phyloP scores from a whole-genome alignment of 2,888 invertebrate species.

The Rhamnusium bicolor region DNA sequence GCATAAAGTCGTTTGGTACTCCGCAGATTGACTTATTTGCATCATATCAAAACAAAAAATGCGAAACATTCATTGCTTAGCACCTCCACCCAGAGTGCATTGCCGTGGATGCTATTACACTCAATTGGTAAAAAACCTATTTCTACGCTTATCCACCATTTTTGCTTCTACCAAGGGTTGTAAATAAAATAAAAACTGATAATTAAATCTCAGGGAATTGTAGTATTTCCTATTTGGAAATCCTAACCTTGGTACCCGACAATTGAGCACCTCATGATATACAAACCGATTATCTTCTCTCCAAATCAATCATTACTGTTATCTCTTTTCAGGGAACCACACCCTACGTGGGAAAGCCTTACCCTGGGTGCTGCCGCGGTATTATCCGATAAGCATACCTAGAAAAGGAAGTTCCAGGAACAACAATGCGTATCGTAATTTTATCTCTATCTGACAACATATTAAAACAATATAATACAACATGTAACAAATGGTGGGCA shows the following conservation, averaged over 20 bases:
- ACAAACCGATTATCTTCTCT: not conserved
- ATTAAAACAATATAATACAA: not conserved
- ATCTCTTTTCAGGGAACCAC: not conserved
- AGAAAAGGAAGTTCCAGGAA: conserved; percentile 12
- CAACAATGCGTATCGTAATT: not conserved
- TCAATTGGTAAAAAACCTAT: no score
- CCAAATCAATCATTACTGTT: not conserved
- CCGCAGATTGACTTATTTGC: conserved; percentile 5
- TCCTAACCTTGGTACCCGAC: no score
- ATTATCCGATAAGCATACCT: conserved; percentile 8
- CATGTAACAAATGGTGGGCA: conserved; percentile 10
- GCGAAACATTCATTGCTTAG: not conserved
- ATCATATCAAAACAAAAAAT: conserved; percentile 1
- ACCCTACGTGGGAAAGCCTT: not conserved
- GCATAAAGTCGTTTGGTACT: not conserved
- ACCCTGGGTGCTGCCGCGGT: conserved; percentile 22
- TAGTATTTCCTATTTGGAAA: no score
- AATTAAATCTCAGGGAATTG: no score
- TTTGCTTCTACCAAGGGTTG: no score
- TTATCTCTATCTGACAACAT: not conserved
- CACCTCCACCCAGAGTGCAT: not conserved
- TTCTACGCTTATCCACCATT: no score
- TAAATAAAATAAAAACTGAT: no score
- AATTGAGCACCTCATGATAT: no score
- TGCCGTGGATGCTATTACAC: no score